A percentile compares a stretch with the other conserved stretches of the same genome.
phyloP scores from a whole-genome alignment of 2,888 invertebrate genomes.

The Xanthia icteritia region DNA sequence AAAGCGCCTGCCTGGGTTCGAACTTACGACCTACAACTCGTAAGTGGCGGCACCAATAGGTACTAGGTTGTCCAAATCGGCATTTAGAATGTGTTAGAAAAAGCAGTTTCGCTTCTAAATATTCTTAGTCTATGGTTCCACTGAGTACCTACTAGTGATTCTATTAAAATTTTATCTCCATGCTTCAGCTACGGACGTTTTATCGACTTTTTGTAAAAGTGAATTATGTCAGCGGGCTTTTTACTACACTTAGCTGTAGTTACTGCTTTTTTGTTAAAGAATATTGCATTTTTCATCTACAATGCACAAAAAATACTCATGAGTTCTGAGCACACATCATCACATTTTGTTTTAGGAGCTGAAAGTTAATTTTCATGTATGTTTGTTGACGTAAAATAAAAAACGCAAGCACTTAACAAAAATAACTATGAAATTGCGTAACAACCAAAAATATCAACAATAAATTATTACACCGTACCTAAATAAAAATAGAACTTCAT shows the following conservation, averaged over 20 bases:
- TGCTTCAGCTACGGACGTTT: slow-evolving; percentile 30
- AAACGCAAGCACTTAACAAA: slow-evolving; percentile 15
- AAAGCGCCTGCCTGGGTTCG: too few relatives aligned
- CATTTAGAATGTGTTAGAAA: background rate
- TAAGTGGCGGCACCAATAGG: too few relatives aligned
- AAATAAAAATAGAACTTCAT: slow-evolving; percentile 39
- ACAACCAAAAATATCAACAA: slow-evolving; percentile 17
- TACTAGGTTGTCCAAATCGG: background rate
- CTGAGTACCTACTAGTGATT: slow-evolving; percentile 15
- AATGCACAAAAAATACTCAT: background rate
- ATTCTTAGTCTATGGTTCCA: slow-evolving; percentile 14
- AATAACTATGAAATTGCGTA: background rate
- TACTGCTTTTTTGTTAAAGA: background rate
- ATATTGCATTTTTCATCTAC: background rate
- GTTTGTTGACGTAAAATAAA: background rate
- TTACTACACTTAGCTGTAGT: background rate
- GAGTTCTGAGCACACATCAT: background rate
- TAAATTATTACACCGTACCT: background rate
- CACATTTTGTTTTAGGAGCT: background rate
- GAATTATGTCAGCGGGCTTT: slow-evolving; percentile 22
- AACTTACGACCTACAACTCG: too few relatives aligned
- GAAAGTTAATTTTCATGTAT: background rate
- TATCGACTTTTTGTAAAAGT: slow-evolving; percentile 35
- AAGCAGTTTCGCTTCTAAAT: background rate
- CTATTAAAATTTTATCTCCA: slow-evolving; percentile 51